Base-by-base conservation (phyloP, 2,888 invertebrate genomes). In the Elgonia sp. region DNA sequence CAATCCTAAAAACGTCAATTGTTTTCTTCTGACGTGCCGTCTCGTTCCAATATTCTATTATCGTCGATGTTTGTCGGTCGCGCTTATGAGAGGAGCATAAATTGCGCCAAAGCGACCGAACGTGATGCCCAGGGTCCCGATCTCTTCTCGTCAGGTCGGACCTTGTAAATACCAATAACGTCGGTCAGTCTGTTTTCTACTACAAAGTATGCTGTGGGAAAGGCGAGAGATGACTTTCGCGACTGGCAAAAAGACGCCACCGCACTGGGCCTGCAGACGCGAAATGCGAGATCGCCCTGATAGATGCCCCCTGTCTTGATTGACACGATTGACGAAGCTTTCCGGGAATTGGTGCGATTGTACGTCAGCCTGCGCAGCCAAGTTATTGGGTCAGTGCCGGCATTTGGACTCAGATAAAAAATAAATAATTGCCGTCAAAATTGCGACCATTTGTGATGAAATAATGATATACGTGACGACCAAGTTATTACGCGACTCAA, bases 141-240 rank as follows among this genome's bases (percentile, higher is more conserved):
- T 85, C 83, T 80, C 73, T 83, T 69, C 82, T 79, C 82, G 80
- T 82, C 87, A 80, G 89, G 89, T 86, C 84, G 85, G 82, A 80
- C 82, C 88, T 87, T 86, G 87, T 79, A 82, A 89, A 86, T 75
- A 83, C 85, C 81, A 85, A 89, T 87, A 85, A 75, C 85, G 87
- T 85, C 79, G 83, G 80, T 84, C 89, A 80, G 70, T 85, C 82
- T 50, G 89, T 84, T 89, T 86, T 81, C 84, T 84, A 80, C 73
- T 50, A 75, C 57, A 84, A 90, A 90, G 89, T 89, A 87, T 88
- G 87, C 85, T 89, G 90, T 89, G 89, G 89, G 90, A 89, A 90
- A 87, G 89, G 86, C 75, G 83, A 82, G 89, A 86, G 84, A 84
- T 83, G 87, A 89, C 86, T 89, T 89, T 84, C 87, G 84, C 84